Evolutionary conservation across 2,888 invertebrate genomes (phyloP).

Genomic region (Cataglyphis albicans): DNA sequence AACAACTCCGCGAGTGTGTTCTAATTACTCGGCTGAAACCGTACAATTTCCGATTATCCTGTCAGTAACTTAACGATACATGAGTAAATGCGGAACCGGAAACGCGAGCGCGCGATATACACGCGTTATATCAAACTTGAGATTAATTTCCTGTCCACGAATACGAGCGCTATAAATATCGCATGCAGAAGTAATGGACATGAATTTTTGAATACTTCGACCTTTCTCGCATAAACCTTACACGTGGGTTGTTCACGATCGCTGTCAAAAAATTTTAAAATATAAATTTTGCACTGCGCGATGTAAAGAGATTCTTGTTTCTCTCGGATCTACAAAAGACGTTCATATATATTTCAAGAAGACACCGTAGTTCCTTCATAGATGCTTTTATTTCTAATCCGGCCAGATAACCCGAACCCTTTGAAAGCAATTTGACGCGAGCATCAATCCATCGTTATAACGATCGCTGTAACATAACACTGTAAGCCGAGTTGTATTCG

Average conservation of each 20-base stretch:
- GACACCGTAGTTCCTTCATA: too few relatives aligned
- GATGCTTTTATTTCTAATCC: background rate
- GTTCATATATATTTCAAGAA: background rate
- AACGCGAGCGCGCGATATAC: slow-evolving; percentile 29
- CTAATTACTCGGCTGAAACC: slow-evolving; percentile 39
- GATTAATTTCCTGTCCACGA: slow-evolving; percentile 9
- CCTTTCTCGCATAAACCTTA: background rate
- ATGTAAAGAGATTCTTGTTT: background rate
- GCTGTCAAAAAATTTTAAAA: background rate
- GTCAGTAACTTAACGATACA: slow-evolving; percentile 33
- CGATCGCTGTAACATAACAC: slow-evolving; percentile 12
- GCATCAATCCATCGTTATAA: background rate
- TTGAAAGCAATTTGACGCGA: slow-evolving; percentile 1
- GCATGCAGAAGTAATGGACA: background rate
- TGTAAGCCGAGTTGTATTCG: slow-evolving; percentile 41
- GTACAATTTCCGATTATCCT: slow-evolving; percentile 54
- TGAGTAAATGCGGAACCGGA: slow-evolving; percentile 16
- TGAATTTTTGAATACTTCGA: background rate
- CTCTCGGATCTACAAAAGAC: background rate
- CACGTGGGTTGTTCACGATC: background rate
- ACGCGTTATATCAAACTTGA: background rate
- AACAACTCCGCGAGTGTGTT: slow-evolving; percentile 33
- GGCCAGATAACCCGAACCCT: slow-evolving; percentile 1
- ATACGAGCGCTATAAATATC: background rate
- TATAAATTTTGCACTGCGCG: background rate